Evolutionary conservation across 2,888 invertebrate genomes (phyloP).

Genomic region (Parnassius glacialis): DNA sequence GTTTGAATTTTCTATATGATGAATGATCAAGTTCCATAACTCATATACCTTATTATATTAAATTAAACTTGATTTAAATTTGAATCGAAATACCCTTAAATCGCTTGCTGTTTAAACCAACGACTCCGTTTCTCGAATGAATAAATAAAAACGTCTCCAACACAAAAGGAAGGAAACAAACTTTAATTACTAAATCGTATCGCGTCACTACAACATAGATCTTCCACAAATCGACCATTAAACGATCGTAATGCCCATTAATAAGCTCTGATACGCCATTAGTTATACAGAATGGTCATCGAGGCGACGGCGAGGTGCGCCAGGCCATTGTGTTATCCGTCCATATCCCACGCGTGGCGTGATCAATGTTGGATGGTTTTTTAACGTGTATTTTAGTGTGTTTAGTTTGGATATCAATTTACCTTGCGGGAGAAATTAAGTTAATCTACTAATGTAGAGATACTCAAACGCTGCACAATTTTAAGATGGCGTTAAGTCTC

Average conservation of each 20-base stretch:
- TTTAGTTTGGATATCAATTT: too few species aligned
- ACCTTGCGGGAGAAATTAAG: too few species aligned
- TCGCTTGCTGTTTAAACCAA: not conserved
- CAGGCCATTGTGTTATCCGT: slow-evolving; percentile 2
- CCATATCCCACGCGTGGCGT: slow-evolving; percentile 17
- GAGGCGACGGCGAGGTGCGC: slow-evolving; percentile 34
- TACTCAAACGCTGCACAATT: too few species aligned
- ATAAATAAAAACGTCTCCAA: slow-evolving; percentile 13
- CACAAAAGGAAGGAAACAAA: slow-evolving; percentile 34
- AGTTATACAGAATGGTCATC: slow-evolving; percentile 46
- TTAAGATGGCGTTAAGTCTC: too few species aligned
- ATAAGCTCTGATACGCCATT: slow-evolving; percentile 51
- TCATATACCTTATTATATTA: too few species aligned
- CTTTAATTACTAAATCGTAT: slow-evolving; percentile 33
- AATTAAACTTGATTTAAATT: not conserved
- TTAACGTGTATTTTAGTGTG: too few species aligned
- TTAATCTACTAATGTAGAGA: too few species aligned
- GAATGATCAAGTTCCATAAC: too few species aligned
- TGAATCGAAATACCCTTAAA: not conserved
- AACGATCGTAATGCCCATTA: slow-evolving; percentile 56
- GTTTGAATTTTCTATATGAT: too few species aligned
- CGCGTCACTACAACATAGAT: slow-evolving; percentile 20
- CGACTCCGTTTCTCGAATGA: slow-evolving; percentile 6
- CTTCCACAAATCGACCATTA: slow-evolving; percentile 45
- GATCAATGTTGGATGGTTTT: too few species aligned